Evolutionary conservation across 2,113 vertebrate genomes (phyloP).

Genomic region (Greenwoodochromis staneri): DNA sequence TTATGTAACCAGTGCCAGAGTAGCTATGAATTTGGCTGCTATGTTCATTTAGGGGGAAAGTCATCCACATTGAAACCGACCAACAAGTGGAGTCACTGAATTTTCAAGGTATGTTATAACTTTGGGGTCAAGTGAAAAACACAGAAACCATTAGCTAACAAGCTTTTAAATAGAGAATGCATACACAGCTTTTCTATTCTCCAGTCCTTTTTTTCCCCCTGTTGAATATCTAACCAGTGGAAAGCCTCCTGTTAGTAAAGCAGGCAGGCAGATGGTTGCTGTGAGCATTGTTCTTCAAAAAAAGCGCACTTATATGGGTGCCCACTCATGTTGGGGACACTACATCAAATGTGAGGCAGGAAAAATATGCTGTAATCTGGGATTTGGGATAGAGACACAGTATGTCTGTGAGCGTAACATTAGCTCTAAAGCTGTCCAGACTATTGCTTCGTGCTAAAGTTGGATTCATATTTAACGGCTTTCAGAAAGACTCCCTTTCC

Average conservation of each 20-base stretch:
- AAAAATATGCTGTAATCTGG: not conserved
- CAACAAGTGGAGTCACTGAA: not conserved
- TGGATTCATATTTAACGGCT: not conserved
- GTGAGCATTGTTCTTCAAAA: not conserved
- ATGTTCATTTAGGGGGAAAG: fast-evolving
- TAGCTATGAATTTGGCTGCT: not conserved
- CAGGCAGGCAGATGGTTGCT: not conserved
- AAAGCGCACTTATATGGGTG: not conserved
- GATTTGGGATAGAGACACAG: not conserved
- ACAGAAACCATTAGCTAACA: fast-evolving
- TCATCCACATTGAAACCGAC: fast-evolving
- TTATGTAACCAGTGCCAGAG: not conserved
- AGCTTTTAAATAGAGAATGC: not conserved
- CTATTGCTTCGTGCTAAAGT: not conserved
- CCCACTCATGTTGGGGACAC: not conserved
- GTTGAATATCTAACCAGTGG: not conserved
- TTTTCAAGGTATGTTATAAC: not conserved
- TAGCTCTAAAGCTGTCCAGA: not conserved
- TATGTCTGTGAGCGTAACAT: not conserved
- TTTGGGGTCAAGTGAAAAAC: fast-evolving
- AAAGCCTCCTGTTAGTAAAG: not conserved
- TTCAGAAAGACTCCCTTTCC: not conserved
- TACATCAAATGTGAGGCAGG: not conserved
- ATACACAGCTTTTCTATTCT: not conserved
- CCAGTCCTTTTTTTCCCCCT: fast-evolving